A percentile compares a stretch with the other conserved stretches of the same genome.
These are phyloP conservation scores for Nesidiocoris tenuis DNA, from an alignment of 2,888 invertebrate genomes.

Conservation along the genomic window DNA sequence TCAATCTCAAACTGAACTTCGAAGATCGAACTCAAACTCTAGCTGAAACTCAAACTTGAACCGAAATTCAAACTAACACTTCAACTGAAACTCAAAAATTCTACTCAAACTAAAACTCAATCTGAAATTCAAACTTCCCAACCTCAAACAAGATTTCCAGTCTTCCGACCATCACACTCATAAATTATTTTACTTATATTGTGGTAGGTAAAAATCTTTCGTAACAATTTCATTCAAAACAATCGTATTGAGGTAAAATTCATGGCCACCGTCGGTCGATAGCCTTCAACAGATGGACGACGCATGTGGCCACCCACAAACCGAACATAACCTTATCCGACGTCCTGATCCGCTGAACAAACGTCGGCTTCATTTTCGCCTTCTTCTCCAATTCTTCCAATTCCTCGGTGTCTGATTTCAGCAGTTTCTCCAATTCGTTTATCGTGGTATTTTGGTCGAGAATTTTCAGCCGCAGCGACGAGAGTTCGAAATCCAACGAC, in stretches of 20 bases:
- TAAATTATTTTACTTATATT: too few species aligned
- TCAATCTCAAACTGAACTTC: too few species aligned
- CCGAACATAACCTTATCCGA: slow-evolving; percentile 17
- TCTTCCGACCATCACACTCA: too few species aligned
- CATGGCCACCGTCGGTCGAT: slow-evolving; percentile 29
- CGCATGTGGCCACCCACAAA: slow-evolving; percentile 18
- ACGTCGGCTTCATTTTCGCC: background rate
- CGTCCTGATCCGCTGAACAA: background rate
- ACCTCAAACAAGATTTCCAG: too few species aligned
- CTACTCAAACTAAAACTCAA: too few species aligned
- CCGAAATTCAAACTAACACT: too few species aligned
- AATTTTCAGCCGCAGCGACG: slow-evolving; percentile 1
- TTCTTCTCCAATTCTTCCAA: background rate
- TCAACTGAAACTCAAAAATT: too few species aligned
- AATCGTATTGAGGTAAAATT: background rate
- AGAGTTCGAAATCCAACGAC: background rate
- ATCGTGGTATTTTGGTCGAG: slow-evolving; percentile 1
- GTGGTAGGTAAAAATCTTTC: too few species aligned
- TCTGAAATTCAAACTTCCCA: too few species aligned
- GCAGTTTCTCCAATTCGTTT: slow-evolving; percentile 10
- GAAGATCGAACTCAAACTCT: too few species aligned
- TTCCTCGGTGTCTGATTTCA: slow-evolving; percentile 1
- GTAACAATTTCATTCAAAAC: slow-evolving; percentile 8
- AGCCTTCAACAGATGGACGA: slow-evolving; percentile 10
- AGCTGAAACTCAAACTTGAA: too few species aligned